A percentile compares a stretch with the other conserved stretches of the same genome.
Evolutionary conservation across 2,113 vertebrate species (phyloP).

Genomic region (Megaceryle maxima): DNA sequence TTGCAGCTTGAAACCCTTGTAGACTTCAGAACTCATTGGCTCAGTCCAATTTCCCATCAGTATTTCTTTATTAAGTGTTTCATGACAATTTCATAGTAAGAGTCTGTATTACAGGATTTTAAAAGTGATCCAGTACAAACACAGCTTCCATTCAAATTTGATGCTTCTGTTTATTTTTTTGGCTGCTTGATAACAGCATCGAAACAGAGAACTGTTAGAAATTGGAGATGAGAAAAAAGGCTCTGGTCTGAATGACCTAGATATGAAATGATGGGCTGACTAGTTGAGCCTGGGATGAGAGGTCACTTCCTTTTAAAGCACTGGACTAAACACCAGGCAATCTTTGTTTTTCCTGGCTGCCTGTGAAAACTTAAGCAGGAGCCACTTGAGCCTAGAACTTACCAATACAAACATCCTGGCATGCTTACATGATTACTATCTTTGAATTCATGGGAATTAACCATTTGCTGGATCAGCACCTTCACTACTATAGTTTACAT

Average conservation of each 20-base stretch:
- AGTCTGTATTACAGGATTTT: background rate
- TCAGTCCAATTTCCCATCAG: background rate
- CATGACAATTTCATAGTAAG: background rate
- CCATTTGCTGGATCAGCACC: slow-evolving; percentile 6
- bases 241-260: background rate
- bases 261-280: background rate
- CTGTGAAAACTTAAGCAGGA: background rate
- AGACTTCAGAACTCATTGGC: background rate
- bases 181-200: background rate
- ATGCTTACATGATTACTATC: slow-evolving; percentile 1
- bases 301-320: background rate
- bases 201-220: background rate
- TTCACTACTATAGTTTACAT: background rate
- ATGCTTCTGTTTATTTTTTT: background rate
- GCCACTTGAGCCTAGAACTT: background rate
- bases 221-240: background rate
- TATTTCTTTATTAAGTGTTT: background rate
- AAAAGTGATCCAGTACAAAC: background rate
- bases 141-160: background rate
- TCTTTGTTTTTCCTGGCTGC: slow-evolving; percentile 44
- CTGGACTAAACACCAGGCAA: background rate
- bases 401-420: slow-evolving; percentile 13
- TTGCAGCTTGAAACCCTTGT: background rate
- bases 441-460: slow-evolving; percentile 40
- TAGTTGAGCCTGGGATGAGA: background rate